Percentiles rank a stretch among this genome's conserved stretches.
Evolutionary conservation across 2,888 invertebrate genomes (phyloP).

Genomic region (Drosophila prostipennis): DNA sequence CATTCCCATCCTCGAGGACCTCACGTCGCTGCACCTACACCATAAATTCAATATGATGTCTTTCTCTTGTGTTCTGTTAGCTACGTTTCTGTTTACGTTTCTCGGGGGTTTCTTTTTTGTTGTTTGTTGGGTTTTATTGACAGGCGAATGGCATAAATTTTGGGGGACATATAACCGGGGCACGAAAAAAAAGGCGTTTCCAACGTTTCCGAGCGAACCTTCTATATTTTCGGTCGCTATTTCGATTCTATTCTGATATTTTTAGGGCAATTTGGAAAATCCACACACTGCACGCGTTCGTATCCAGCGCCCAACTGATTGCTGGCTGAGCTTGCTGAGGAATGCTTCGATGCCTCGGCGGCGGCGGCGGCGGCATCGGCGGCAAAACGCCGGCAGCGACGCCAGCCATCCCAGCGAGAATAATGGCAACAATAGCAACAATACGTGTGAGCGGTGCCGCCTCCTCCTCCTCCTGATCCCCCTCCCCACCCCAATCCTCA

Average conservation of each 20-base stretch:
- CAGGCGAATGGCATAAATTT: slow-evolving; percentile 47
- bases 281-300: slow-evolving; percentile 77
- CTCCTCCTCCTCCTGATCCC: slow-evolving; percentile 10
- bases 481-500: slow-evolving; percentile 6
- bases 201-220: neutral
- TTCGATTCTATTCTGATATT: slow-evolving; percentile 12
- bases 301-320: slow-evolving; percentile 79
- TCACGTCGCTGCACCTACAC: slow-evolving; percentile 54
- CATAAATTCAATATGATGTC: slow-evolving; percentile 56
- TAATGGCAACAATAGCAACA: slow-evolving; percentile 37
- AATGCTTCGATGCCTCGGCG: slow-evolving; percentile 50
- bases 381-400: slow-evolving; percentile 33
- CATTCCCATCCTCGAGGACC: slow-evolving; percentile 15
- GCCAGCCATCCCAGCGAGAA: slow-evolving; percentile 42
- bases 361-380: slow-evolving; percentile 33
- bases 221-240: neutral
- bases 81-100: slow-evolving; percentile 23
- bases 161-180: neutral
- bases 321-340: slow-evolving; percentile 53
- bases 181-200: slow-evolving; percentile 6
- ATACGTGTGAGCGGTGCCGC: slow-evolving; percentile 19
- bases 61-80: slow-evolving; percentile 6
- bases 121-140: slow-evolving; percentile 40
- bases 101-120: neutral
- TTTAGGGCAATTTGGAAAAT: slow-evolving; percentile 40